Base-by-base conservation (phyloP, 2,888 invertebrate genomes). In the Ectobius pallidus region DNA sequence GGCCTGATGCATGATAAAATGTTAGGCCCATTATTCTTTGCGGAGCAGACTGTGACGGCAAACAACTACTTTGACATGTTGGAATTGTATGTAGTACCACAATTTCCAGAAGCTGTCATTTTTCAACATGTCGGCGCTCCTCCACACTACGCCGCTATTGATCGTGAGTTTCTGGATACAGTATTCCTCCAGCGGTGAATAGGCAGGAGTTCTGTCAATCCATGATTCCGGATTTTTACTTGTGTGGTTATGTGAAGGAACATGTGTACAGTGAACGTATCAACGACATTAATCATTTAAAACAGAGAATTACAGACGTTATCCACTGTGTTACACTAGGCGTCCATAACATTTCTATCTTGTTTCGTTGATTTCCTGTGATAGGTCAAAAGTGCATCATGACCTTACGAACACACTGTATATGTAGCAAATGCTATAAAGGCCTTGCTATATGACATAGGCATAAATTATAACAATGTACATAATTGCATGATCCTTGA, bases 1-100 rank as follows among this genome's bases (percentile, higher is more conserved):
- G 25, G 7, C 61, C 63, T 63, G 30, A 63, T 63, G 63, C 63
- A 63, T 63, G 63, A 34, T 63, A 63, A 11, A 34, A 30, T 30
- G 3, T n/a, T 63, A 63, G 63, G 63, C 32, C 63, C 16, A 32
- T 63, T 32, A 30, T 34, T 63, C n/a, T 61, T 61, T 49, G 6
- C 49, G 16, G 49, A 49, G 7, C 49, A 49, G 49, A 49, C 4
- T 49, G 49, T 9, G 49, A 49, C 49, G 20, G 6, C 6, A 49
- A 49, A 18, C n/a, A 63, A 25, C 18, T 63, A 42, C 34, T 39
- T 63, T n/a, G 42, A 63, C 63, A 63, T 39, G 39, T 63, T 63
- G 63, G 18, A 39, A 63, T 16, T 63, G 42, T 18, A 22, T 16
- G 63, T 9, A 11, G 39, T 63, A 16, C 42, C 63, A 32, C 42